These are phyloP conservation scores for Rhinogobius similis DNA, from an alignment of 2,113 vertebrate species.

Conservation along the genomic window DNA sequence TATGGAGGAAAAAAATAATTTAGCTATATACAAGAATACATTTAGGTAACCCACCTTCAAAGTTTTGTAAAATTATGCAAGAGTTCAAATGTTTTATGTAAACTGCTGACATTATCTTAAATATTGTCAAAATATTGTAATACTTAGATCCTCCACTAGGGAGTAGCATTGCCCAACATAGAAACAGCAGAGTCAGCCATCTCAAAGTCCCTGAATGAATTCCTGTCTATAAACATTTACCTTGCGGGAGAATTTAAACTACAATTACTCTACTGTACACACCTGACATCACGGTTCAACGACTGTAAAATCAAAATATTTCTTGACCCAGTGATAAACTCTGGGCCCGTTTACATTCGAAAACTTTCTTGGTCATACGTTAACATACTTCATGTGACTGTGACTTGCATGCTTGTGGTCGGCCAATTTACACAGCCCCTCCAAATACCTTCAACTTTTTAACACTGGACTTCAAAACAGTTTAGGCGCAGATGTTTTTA, in stretches of 20 bases:
- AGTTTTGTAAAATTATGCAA: no score
- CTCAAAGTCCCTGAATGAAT: neutral
- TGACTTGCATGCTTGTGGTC: slow-evolving; percentile 24
- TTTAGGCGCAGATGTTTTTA: neutral
- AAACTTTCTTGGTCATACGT: neutral
- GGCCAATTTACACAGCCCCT: slow-evolving; percentile 23
- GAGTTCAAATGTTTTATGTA: no score
- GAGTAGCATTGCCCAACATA: slow-evolving; percentile 15
- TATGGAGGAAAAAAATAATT: no score
- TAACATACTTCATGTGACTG: slow-evolving; percentile 48
- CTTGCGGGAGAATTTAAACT: neutral
- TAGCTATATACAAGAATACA: no score
- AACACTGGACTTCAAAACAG: slow-evolving; percentile 4
- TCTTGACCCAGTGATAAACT: neutral
- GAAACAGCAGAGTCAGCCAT: neutral
- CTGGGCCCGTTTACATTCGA: slow-evolving; percentile 9
- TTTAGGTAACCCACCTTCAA: no score
- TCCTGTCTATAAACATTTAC: neutral
- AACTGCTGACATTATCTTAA: neutral
- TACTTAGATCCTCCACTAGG: slow-evolving; percentile 34
- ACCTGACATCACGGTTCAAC: neutral
- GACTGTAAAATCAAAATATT: slow-evolving; percentile 1
- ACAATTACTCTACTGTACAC: neutral
- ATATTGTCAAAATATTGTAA: neutral
- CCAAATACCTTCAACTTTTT: slow-evolving; percentile 13